Evolutionary conservation across 2,888 invertebrate genomes (phyloP).

Genomic region (Schizotus pectinicornis): DNA sequence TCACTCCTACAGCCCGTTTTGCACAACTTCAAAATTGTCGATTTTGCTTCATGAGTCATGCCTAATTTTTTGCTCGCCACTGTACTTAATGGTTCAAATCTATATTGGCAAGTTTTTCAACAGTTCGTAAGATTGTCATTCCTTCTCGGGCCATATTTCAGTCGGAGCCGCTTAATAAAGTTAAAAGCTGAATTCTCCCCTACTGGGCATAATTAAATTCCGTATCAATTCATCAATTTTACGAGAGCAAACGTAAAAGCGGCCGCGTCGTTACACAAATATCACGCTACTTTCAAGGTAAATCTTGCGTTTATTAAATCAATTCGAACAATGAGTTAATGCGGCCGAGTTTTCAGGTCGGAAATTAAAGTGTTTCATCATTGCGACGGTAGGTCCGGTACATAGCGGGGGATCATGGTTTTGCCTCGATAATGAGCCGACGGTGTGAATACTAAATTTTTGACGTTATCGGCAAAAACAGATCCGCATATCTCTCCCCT

Average conservation of each 20-base stretch:
- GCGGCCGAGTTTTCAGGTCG: conserved; percentile 43
- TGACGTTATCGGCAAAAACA: conserved; percentile 28
- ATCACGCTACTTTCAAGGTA: conserved; percentile 45
- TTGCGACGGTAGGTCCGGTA: conserved; percentile 17
- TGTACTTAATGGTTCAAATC: too few relatives aligned
- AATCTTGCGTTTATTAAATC: conserved; percentile 47
- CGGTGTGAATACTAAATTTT: conserved; percentile 39
- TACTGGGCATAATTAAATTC: conserved; percentile 40
- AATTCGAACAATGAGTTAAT: conserved; percentile 47
- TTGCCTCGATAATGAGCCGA: conserved; percentile 36
- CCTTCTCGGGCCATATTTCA: too few relatives aligned
- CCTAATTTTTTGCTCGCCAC: too few relatives aligned
- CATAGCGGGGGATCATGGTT: conserved; percentile 8
- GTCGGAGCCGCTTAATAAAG: too few relatives aligned
- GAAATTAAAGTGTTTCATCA: conserved; percentile 51
- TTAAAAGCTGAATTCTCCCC: conserved; percentile 7
- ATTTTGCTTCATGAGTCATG: too few relatives aligned
- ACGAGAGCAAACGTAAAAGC: conserved; percentile 36
- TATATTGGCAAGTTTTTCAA: too few relatives aligned
- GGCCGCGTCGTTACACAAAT: conserved; percentile 39
- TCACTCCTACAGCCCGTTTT: too few relatives aligned
- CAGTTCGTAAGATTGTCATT: too few relatives aligned
- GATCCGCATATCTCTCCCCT: neutral
- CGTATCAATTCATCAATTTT: conserved; percentile 45
- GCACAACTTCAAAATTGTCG: too few relatives aligned